Evolutionary conservation across 2,888 invertebrate genomes (phyloP).

Genomic region (Pyrochroa serraticornis): DNA sequence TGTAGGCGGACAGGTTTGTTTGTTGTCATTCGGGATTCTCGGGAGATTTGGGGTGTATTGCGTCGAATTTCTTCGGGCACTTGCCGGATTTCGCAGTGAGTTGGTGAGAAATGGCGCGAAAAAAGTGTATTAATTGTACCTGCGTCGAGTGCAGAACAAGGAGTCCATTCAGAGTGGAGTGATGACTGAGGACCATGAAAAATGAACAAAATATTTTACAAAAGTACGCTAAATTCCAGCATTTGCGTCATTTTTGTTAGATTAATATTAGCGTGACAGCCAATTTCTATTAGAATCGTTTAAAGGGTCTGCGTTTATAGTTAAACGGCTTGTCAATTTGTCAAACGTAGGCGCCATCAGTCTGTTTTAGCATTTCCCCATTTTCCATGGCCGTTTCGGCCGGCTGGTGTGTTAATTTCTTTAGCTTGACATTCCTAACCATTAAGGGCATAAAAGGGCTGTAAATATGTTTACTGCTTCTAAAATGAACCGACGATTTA

Average conservation of each 20-base stretch:
- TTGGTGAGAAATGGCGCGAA: too few relatives aligned
- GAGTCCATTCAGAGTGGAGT: too few relatives aligned
- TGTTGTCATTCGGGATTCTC: too few relatives aligned
- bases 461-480: constrained; percentile 27
- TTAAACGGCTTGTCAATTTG: constrained; percentile 24
- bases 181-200: too few relatives aligned
- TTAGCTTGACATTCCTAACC: constrained; percentile 18
- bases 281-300: constrained; percentile 19
- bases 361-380: constrained; percentile 13
- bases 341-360: constrained; percentile 23
- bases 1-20: too few relatives aligned
- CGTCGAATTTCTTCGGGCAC: too few relatives aligned
- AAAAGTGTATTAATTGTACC: too few relatives aligned
- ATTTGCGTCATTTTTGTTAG: constrained; percentile 10
- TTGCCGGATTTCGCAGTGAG: too few relatives aligned
- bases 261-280: constrained; percentile 14
- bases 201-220: not conserved
- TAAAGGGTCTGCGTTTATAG: constrained; percentile 14
- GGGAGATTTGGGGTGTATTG: too few relatives aligned
- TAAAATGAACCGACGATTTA: constrained; percentile 21
- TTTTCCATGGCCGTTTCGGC: constrained; percentile 12
- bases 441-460: constrained; percentile 24
- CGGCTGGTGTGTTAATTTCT: constrained; percentile 22
- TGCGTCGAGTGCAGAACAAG: too few relatives aligned
- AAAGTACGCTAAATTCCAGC: constrained; percentile 8